phyloP scores from a whole-genome alignment of 2,113 vertebrate species.

The Pao palembangensis region DNA sequence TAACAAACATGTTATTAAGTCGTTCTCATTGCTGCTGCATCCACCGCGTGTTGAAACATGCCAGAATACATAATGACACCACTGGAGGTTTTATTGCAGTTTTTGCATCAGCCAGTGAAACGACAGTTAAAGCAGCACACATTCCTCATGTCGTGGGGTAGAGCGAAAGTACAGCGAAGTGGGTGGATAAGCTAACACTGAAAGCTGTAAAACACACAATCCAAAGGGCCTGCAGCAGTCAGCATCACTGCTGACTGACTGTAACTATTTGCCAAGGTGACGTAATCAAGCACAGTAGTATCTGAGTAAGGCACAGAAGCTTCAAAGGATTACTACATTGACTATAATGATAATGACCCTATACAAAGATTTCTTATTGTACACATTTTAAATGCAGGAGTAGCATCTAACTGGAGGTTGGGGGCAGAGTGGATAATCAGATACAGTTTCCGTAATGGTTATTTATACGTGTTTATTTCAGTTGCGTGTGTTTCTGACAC shows the following conservation, averaged over 20 bases:
- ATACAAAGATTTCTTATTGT: too few species aligned
- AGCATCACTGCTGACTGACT: not conserved
- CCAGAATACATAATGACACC: constrained; percentile 23
- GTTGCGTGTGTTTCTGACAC: too few species aligned
- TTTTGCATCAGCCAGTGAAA: not conserved
- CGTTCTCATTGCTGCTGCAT: constrained; percentile 3
- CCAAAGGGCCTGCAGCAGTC: not conserved
- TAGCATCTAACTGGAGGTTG: not conserved
- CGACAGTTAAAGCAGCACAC: constrained; percentile 35
- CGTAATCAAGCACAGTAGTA: not conserved
- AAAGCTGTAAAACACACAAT: constrained; percentile 10
- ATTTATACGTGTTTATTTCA: too few species aligned
- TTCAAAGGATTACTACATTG: too few species aligned
- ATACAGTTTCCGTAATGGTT: not conserved
- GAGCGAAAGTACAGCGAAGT: constrained; percentile 10
- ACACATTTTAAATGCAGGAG: too few species aligned
- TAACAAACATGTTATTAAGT: constrained; percentile 57
- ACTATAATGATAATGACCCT: too few species aligned
- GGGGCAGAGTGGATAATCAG: not conserved
- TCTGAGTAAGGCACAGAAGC: too few species aligned
- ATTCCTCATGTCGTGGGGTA: constrained; percentile 23
- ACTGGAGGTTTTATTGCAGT: constrained; percentile 16
- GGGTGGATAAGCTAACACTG: constrained; percentile 24
- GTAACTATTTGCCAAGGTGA: not conserved
- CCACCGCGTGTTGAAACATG: constrained; percentile 40